Base-by-base conservation (phyloP, 2,113 vertebrate genomes). In the Otolemur garnettii region DNA sequence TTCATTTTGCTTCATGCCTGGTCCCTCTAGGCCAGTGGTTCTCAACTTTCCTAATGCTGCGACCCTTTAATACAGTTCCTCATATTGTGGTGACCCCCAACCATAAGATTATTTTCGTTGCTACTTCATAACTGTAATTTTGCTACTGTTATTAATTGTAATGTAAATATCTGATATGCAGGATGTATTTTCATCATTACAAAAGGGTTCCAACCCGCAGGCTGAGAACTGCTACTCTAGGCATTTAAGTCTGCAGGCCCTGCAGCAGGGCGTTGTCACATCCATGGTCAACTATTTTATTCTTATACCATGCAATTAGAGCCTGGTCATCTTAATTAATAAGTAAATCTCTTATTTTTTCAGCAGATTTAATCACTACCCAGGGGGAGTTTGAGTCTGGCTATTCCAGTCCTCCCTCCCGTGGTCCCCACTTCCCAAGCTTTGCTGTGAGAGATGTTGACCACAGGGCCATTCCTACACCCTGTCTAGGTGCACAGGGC, bases 261-360 rank as follows among this genome's bases (percentile, higher is more conserved):
- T 68, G 33, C 5, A 22, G 38, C 42, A 50, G 66, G 74, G 35
- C 30, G 38, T 33, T n/a, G 24, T 68, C 42, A n/a, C 22, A 26
- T 22, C 11, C 3, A 4, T 68, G 13, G 89, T 81, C 53, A 77
- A 12, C 84, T 69, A 55, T 18, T 19, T 87, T 77, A 68, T 81
- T 90, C 88, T 84, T 77, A 50, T 3, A 7, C 80, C 17, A 30
- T 71, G 30, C 33, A 50, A 1, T 92, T 75, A 26, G 60, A 90
- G 30, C 30, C 33, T 38, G 28, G 22, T 3, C 45, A 57, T 89
- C 84, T 60, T 90, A 35, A 71, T 50, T 88, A 85, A 55, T 74
- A 83, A 83, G 72, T 60, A 87, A 72, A 30, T 42, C 22, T 19
- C n/a, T 83, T 80, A 42, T 93, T 94, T 92, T 95, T 24, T 88